Conservation (phyloP, 2,797 vertebrate species). For the Mormyrops attenuatus region DNA sequence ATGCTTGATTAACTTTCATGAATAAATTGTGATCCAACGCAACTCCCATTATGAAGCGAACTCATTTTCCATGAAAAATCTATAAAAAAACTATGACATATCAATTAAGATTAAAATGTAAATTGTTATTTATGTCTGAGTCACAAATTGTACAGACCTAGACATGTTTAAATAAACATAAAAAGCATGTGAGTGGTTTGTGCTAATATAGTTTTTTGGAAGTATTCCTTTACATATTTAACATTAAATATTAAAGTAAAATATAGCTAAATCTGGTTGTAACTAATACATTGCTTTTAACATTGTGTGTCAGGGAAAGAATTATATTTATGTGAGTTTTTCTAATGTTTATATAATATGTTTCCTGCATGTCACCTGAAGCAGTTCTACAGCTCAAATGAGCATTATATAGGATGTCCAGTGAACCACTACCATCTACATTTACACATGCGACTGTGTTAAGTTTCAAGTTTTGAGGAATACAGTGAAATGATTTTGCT, state of each 20-base stretch:
- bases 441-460: neutral
- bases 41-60: neutral
- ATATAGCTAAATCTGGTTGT: neutral
- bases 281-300: neutral
- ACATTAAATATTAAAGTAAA: neutral
- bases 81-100: neutral
- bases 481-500: neutral
- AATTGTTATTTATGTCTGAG: neutral
- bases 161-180: neutral
- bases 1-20: neutral
- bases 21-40: constrained; percentile 10
- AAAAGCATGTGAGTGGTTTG: neutral
- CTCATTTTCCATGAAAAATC: neutral
- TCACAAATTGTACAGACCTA: neutral
- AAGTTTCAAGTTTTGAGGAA: neutral
- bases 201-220: neutral
- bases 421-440: neutral
- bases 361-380: neutral
- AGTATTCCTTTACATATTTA: neutral
- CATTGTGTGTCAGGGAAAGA: neutral
- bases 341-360: neutral
- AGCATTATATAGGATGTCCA: neutral
- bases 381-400: neutral
- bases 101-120: neutral
- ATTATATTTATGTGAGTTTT: neutral